These are phyloP conservation scores for Drosophila kuntzei DNA, from an alignment of 2,888 invertebrate genomes.

Conservation along the genomic window DNA sequence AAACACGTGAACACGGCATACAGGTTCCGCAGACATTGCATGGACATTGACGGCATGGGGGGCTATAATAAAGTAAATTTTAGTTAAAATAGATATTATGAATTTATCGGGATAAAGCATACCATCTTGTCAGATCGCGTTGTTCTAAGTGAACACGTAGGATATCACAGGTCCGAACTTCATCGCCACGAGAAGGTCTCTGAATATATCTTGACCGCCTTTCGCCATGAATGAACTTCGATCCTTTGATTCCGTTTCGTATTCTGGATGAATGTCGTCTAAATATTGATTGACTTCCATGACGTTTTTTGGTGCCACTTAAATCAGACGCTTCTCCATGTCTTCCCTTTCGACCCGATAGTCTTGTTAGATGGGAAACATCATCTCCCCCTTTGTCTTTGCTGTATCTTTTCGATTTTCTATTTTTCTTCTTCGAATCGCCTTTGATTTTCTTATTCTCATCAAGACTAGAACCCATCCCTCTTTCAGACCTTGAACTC, in stretches of 20 bases:
- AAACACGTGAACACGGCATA: conserved; percentile 20
- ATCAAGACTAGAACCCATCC: neutral
- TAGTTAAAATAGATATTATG: neutral
- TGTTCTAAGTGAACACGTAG: conserved; percentile 75
- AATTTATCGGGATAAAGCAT: neutral
- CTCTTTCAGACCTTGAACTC: neutral
- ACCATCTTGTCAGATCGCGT: conserved; percentile 63
- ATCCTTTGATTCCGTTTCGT: conserved; percentile 26
- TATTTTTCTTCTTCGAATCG: neutral
- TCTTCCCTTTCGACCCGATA: neutral
- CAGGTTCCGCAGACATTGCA: conserved; percentile 12
- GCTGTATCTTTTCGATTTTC: conserved; percentile 3
- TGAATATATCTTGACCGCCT: conserved; percentile 7
- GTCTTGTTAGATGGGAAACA: neutral
- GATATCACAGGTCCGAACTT: conserved; percentile 69
- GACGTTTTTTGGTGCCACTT: neutral
- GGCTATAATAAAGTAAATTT: conserved; percentile 12
- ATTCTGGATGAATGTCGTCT: conserved; percentile 7
- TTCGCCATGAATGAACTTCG: conserved; percentile 18
- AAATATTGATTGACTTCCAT: conserved; percentile 4
- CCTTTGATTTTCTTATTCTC: neutral
- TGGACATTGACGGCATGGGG: conserved; percentile 1
- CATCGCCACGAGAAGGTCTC: conserved; percentile 58
- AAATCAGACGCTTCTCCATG: neutral
- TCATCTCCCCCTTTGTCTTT: conserved; percentile 6